phyloP scores from a whole-genome alignment of 2,113 vertebrate genomes.

The Semnornis frantzii region DNA sequence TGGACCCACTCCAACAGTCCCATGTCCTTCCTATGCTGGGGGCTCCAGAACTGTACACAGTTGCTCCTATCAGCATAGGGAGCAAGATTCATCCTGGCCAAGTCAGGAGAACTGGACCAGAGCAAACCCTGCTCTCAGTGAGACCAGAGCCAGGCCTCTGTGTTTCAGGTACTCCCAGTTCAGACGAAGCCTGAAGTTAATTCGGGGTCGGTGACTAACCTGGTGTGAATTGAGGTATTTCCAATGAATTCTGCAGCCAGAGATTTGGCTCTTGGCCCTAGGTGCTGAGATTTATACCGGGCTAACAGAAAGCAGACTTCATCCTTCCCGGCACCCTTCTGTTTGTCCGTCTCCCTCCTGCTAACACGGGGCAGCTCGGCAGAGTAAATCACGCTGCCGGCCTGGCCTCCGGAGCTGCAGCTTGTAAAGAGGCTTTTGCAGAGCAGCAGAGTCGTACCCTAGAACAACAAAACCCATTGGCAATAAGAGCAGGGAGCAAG shows the following conservation, averaged over 20 bases:
- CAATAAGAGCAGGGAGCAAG: not conserved
- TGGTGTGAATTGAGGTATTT: rapidly evolving
- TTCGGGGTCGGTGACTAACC: rapidly evolving
- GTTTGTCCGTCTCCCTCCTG: not conserved
- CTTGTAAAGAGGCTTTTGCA: not conserved
- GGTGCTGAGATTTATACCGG: rapidly evolving
- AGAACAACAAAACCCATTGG: constrained; percentile 15
- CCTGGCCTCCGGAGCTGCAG: not conserved
- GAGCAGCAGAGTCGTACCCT: not conserved
- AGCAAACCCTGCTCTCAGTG: rapidly evolving
- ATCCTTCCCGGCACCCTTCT: not conserved
- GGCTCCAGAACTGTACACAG: no score
- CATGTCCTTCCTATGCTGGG: no score
- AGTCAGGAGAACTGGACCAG: not conserved
- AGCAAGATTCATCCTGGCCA: not conserved
- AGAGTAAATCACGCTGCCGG: not conserved
- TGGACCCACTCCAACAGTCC: no score
- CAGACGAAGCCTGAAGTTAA: not conserved
- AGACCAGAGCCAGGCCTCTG: not conserved
- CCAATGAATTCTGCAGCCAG: rapidly evolving
- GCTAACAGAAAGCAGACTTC: not conserved
- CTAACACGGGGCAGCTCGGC: not conserved
- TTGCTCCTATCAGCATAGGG: rapidly evolving
- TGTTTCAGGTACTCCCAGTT: not conserved
- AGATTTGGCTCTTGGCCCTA: not conserved